A percentile compares a stretch with the other conserved stretches of the same genome.
phyloP scores from a whole-genome alignment of 2,113 vertebrate species.

The Clarias gariepinus region DNA sequence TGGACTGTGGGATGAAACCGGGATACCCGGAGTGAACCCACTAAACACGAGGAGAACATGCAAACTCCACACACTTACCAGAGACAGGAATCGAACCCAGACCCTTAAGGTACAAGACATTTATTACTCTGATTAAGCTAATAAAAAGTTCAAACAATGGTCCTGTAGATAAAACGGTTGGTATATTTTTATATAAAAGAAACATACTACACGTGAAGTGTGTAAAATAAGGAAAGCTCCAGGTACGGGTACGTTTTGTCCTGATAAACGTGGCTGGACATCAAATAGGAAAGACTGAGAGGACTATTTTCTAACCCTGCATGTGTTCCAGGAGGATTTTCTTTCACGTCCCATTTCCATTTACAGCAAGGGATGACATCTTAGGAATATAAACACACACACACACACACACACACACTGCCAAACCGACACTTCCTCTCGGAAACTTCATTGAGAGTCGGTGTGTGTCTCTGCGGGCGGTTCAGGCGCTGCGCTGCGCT shows the following conservation, averaged over 20 bases:
- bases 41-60: no score
- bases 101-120: no score
- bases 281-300: not conserved
- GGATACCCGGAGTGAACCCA: no score
- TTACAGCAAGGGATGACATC: not conserved
- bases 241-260: not conserved
- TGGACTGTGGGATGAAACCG: no score
- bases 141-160: no score
- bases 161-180: no score
- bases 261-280: not conserved
- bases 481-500: slow-evolving; percentile 15
- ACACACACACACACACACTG: not conserved
- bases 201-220: no score
- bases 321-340: not conserved
- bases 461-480: slow-evolving; percentile 25
- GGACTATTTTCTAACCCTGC: not conserved
- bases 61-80: no score
- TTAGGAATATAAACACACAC: not conserved
- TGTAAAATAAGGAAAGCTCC: no score
- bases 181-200: no score
- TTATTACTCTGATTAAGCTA: no score
- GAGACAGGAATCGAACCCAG: no score
- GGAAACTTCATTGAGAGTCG: slow-evolving; percentile 9
- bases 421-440: not conserved
- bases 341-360: not conserved